Base-by-base conservation (phyloP, 2,113 vertebrate genomes). In the Laticauda laticaudata region DNA sequence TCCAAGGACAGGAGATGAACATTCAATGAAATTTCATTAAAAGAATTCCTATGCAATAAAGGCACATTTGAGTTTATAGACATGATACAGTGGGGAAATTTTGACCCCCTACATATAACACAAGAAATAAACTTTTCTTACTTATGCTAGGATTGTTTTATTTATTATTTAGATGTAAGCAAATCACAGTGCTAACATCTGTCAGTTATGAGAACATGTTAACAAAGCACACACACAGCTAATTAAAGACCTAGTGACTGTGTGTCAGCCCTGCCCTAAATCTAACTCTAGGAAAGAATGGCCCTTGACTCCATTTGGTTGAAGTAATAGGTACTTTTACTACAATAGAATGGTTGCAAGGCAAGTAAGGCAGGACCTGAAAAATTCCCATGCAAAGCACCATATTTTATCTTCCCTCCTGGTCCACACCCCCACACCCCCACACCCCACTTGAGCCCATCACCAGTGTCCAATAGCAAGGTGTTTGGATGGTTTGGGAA, bases 121-220 rank as follows among this genome's bases (percentile, higher is more conserved):
- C 89, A 88, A 81, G 61, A 93, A 93, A 95, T 94, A 89, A 95
- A 93, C 89, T 64, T 95, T 92, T 95, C 51, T 87, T 92, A 92
- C 94, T 95, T 92, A 87, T 6, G 2, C 34, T 0, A 0, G 85
- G 94, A 64, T 64, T 93, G 94, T 93, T 0, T 48, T 48, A 48
- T 64, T 90, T 92, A 94, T 86, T 55, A 90, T 75, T 90, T 29
- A 51, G 91, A 89, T 91, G 57, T 87, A 54, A 43, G 81, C 92
- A 93, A 88, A 86, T 56, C 43, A 3, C 91, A 93, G 53, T 54
- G 1, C 75, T 87, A 90, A 29, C 59, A 94, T 7, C 57, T 48
- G 2, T 87, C 55, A 14, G 75, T 15, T 87, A 87, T 90, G 89
- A 93, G 56, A 56, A 56, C 26, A n/a, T 24, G n/a, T 21, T 81